Evolutionary conservation across 92 coral and sea anemone genomes (phyloP).

Genomic region (Ricordea florida): DNA sequence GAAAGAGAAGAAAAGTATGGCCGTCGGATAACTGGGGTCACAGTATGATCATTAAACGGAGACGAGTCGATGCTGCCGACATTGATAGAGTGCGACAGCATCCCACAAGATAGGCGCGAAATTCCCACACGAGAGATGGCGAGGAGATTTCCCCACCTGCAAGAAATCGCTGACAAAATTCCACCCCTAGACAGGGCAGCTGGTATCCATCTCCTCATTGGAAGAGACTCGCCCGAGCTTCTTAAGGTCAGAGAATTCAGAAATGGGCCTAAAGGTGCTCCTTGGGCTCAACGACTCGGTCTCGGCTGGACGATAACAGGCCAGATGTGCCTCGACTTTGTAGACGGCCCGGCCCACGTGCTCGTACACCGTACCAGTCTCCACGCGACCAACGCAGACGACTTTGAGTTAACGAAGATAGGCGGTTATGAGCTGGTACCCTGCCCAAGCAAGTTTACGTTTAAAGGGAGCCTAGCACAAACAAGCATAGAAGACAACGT

Average conservation of each 20-base stretch:
- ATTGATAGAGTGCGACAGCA: conserved; percentile 54
- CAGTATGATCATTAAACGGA: conserved; percentile 13
- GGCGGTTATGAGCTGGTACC: conserved; percentile 27
- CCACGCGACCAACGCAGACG: background rate
- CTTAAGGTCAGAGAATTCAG: conserved; percentile 58
- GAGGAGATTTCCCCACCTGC: conserved; percentile 57
- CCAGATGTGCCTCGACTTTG: conserved; percentile 45
- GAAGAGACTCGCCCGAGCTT: conserved; percentile 60
- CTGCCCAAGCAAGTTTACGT: conserved; percentile 47
- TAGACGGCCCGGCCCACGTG: conserved; percentile 42
- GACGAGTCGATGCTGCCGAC: conserved; percentile 26
- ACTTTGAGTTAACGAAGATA: background rate
- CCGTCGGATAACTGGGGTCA: conserved; percentile 31
- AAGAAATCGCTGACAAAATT: conserved; percentile 50
- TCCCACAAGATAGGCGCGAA: conserved; percentile 52
- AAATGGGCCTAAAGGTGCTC: conserved; percentile 58
- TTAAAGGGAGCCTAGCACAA: conserved; percentile 26
- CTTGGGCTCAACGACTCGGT: conserved; percentile 49
- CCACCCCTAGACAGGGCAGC: conserved; percentile 46
- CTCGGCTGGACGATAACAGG: conserved; percentile 64
- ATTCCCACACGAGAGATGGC: conserved; percentile 59
- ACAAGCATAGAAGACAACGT: background rate
- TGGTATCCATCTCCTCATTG: conserved; percentile 36
- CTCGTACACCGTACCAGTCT: conserved; percentile 11
- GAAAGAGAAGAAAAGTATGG: conserved; percentile 40